Conservation (phyloP, 1,140 invertebrate genomes). For the Polypedilum vanderplanki region DNA sequence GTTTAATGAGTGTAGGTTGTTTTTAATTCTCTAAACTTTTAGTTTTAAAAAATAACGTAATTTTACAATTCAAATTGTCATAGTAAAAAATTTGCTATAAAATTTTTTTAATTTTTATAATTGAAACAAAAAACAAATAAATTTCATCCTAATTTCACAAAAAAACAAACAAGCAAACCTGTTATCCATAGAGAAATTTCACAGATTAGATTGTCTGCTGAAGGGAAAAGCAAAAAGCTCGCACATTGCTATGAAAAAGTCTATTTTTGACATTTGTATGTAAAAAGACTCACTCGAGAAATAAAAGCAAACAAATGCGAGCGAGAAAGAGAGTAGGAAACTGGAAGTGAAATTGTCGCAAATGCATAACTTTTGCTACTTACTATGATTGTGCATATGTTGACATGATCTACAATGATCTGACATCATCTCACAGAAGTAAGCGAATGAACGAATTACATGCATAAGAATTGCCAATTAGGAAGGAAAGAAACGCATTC, state of each 20-base stretch:
- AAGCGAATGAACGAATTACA: neutral
- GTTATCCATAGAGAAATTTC: neutral
- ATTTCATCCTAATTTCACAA: neutral
- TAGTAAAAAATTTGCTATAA: too few relatives aligned
- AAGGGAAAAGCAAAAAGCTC: conserved; percentile 9
- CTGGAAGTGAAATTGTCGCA: conserved; percentile 11
- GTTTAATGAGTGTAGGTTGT: too few relatives aligned
- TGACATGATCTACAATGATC: neutral
- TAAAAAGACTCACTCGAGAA: neutral
- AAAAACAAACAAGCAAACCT: neutral
- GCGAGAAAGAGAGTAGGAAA: neutral
- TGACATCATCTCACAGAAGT: neutral
- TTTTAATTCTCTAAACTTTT: too few relatives aligned
- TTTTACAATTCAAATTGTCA: too few relatives aligned
- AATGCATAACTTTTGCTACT: neutral
- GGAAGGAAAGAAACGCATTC: neutral
- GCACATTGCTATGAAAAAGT: neutral
- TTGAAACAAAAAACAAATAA: neutral
- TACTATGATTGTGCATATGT: neutral
- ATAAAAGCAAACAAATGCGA: neutral
- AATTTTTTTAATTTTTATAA: neutral
- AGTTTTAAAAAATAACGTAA: too few relatives aligned
- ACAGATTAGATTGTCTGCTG: neutral
- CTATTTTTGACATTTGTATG: conserved; percentile 13
- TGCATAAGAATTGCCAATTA: neutral